These are phyloP conservation scores for Listrodromus nycthemerus DNA, from an alignment of 2,888 invertebrate species.

Conservation along the genomic window DNA sequence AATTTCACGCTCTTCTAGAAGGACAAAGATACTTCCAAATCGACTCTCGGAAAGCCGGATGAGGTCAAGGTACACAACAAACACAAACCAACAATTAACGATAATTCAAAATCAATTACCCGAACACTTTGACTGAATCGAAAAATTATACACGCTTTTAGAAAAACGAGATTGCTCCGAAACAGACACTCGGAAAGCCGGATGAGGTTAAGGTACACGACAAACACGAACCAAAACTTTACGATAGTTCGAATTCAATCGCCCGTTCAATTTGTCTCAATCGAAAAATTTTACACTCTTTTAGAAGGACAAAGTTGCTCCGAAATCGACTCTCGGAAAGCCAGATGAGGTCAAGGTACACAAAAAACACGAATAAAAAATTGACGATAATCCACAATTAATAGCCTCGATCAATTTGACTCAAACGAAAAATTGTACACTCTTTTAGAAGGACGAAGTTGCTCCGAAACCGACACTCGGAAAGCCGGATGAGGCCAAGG, in stretches of 20 bases:
- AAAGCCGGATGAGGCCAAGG: no score
- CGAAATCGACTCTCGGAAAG: slow-evolving; percentile 63
- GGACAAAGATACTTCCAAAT: slow-evolving; percentile 26
- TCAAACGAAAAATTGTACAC: no score
- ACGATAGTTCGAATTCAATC: not conserved
- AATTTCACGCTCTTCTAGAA: slow-evolving; percentile 57
- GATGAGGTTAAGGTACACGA: slow-evolving; percentile 67
- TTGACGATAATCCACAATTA: no score
- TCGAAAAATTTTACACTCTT: slow-evolving; percentile 37
- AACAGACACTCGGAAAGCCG: slow-evolving; percentile 60
- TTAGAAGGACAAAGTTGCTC: slow-evolving; percentile 63
- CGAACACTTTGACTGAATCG: slow-evolving; percentile 46
- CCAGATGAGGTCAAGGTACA: no score
- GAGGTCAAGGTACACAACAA: slow-evolving; percentile 66
- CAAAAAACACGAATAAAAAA: no score
- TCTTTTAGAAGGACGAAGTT: no score
- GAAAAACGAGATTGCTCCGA: slow-evolving; percentile 33
- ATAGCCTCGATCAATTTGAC: no score
- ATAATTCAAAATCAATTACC: slow-evolving; percentile 11
- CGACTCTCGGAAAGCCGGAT: slow-evolving; percentile 64
- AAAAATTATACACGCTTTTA: slow-evolving; percentile 58
- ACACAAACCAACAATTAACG: slow-evolving; percentile 24
- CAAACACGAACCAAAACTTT: slow-evolving; percentile 33
- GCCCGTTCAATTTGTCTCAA: slow-evolving; percentile 48
- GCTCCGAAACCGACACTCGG: no score